Evolutionary conservation across 2,888 invertebrate genomes (phyloP), one percentile per base, ranked within the genome.

Genomic region (Drosophila colorata): DNA sequence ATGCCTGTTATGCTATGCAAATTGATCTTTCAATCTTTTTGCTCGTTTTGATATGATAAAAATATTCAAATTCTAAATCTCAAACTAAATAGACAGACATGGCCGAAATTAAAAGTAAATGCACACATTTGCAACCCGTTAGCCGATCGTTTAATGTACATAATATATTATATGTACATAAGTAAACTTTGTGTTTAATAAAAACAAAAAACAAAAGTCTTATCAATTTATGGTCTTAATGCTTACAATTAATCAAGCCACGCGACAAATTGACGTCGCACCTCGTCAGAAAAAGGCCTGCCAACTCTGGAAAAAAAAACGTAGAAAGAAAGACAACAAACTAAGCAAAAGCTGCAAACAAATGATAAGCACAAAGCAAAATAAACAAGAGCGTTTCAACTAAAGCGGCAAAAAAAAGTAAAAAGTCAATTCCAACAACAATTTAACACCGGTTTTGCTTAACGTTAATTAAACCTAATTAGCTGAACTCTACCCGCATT

Each of bases 401-500:
- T 37, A 38, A 59, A 38, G 16, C 43, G 31, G 23, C n/a, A 23
- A 14, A 18, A 38, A 46, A 14, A 41, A 55, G 9, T 11, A 70
- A 44, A 43, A 69, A 11, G 5, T 28, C 31, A 13, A 18, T 38
- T 9, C 9, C 31, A 60, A 56, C 49, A 70, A 61, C 53, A 59
- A 66, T 75, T 75, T 60, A 69, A 66, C 82, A 84, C 73, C 75
- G 73, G 84, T 75, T 82, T 73, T 43, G 79, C 67, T 69, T 61
- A 63, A 68, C 44, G 60, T 65, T 73, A 87, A 83, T 83, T 83
- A 83, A 76, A 66, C 53, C 67, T 84, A 87, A 83, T 83, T 83
- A 86, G 76, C 64, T 38, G 47, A 60, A 67, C 64, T 65, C 55
- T 63, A 69, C 84, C 69, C 72, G 69, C 76, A 74, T 71, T 71